Evolutionary conservation across 2,888 invertebrate species (phyloP).

Genomic region (Aphrophora alni): DNA sequence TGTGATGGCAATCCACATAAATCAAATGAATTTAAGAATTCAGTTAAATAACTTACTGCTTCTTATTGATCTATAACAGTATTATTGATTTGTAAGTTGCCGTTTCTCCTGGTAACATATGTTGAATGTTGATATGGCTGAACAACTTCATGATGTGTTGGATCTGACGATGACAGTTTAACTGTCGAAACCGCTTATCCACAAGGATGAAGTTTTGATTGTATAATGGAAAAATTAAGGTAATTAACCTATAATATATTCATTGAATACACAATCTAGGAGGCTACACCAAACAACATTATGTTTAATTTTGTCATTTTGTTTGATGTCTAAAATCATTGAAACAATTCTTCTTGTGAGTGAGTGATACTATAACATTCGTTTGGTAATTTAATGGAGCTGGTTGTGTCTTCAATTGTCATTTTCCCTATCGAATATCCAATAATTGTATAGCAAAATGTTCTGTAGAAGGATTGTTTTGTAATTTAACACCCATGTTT

Average conservation of each 20-base stretch:
- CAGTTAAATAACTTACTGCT: background rate
- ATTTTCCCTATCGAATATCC: background rate
- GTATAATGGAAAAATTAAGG: no score
- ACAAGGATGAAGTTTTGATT: no score
- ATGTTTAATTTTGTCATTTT: no score
- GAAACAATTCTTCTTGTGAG: no score
- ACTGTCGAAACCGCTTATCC: no score
- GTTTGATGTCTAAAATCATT: no score
- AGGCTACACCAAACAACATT: no score
- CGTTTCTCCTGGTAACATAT: background rate
- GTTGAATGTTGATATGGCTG: background rate
- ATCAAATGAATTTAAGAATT: background rate
- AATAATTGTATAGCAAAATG: background rate
- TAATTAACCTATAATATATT: no score
- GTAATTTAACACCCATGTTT: background rate
- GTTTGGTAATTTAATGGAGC: background rate
- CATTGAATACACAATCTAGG: no score
- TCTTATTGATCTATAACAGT: background rate
- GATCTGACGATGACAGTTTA: no score
- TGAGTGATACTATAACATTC: no score
- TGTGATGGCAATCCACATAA: background rate
- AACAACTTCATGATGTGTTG: no score
- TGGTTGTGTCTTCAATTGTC: background rate
- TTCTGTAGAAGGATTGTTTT: background rate
- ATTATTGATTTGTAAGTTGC: background rate